Evolutionary conservation across 1,140 invertebrate genomes (phyloP).

Genomic region (Diabrotica undecimpunctata): DNA sequence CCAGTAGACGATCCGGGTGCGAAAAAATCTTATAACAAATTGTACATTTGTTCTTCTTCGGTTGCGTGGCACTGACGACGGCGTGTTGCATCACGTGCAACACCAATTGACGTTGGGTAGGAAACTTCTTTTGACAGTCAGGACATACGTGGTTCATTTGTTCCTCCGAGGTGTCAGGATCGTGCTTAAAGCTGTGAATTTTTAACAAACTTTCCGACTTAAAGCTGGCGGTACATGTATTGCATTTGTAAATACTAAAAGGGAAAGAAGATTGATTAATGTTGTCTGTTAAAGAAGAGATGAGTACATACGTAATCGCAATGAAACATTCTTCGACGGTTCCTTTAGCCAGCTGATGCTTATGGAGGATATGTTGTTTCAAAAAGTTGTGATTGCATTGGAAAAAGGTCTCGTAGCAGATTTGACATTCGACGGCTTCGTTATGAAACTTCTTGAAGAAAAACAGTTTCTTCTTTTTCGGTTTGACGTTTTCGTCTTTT

Average conservation of each 20-base stretch:
- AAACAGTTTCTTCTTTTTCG: conserved; percentile 30
- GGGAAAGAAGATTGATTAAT: background rate
- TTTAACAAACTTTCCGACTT: conserved; percentile 32
- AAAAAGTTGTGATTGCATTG: conserved; percentile 27
- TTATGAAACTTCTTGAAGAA: conserved; percentile 23
- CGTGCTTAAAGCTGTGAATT: conserved; percentile 35
- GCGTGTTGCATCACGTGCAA: conserved; percentile 33
- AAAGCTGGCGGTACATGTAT: conserved; percentile 29
- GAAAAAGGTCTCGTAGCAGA: conserved; percentile 34
- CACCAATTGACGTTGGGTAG: conserved; percentile 34
- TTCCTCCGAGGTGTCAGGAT: conserved; percentile 30
- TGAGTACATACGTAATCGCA: conserved; percentile 28
- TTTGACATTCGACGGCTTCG: conserved; percentile 34
- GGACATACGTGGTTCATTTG: conserved; percentile 36
- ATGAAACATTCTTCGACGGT: conserved; percentile 33
- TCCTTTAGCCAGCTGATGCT: conserved; percentile 25
- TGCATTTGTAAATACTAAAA: conserved; percentile 35
- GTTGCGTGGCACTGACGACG: conserved; percentile 11
- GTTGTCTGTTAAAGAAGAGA: too few species aligned
- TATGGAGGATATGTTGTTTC: conserved; percentile 32
- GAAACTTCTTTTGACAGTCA: conserved; percentile 35
- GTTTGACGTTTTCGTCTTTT: conserved; percentile 28
- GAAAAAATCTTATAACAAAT: conserved; percentile 67
- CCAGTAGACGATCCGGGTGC: conserved; percentile 57
- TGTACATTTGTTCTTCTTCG: conserved; percentile 50